Evolutionary conservation across 2,888 invertebrate species (phyloP).

Genomic region (Zootermopsis nevadensis): DNA sequence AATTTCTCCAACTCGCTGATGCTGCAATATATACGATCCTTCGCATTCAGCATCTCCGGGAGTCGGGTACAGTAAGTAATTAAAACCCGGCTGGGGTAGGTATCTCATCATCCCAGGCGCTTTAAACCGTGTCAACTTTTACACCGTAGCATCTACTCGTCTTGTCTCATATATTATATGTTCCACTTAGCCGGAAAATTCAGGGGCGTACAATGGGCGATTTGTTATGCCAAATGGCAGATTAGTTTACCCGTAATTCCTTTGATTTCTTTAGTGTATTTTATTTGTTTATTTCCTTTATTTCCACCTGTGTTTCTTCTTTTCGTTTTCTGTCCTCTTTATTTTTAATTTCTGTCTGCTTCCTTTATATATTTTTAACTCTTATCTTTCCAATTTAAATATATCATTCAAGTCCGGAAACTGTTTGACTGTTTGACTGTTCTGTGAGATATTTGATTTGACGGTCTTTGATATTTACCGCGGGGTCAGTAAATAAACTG

Average conservation of each 20-base stretch:
- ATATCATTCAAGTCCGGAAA: too few species aligned
- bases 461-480: too few species aligned
- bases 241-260: neutral
- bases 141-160: slow-evolving; percentile 1
- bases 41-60: neutral
- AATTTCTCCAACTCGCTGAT: neutral
- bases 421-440: too few species aligned
- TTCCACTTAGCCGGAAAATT: neutral
- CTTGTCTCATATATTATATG: slow-evolving; percentile 16
- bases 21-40: slow-evolving; percentile 16
- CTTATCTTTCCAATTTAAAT: too few species aligned
- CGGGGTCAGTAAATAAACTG: too few species aligned
- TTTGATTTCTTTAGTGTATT: neutral
- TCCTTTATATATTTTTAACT: too few species aligned
- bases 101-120: slow-evolving; percentile 9
- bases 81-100: neutral
- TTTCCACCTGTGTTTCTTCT: neutral
- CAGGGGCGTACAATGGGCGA: neutral
- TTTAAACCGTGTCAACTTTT: slow-evolving; percentile 10
- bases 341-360: neutral
- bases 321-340: neutral
- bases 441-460: too few species aligned
- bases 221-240: neutral
- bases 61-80: neutral
- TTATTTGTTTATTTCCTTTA: too few species aligned